Percentiles rank a stretch among this genome's conserved stretches.
Evolutionary conservation across 1,140 invertebrate genomes (phyloP).

Genomic region (Drosophila varians): DNA sequence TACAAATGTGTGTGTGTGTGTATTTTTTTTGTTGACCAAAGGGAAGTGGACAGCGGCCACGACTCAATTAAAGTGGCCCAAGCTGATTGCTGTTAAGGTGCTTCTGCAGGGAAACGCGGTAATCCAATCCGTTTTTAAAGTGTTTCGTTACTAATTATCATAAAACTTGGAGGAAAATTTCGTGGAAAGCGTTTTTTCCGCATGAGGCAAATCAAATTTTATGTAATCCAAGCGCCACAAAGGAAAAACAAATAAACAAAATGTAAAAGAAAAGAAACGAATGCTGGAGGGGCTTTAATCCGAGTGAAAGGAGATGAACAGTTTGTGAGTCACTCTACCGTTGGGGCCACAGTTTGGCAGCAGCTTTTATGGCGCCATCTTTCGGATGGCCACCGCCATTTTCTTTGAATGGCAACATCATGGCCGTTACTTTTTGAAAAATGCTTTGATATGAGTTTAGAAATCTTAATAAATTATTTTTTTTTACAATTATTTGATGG

Average conservation of each 20-base stretch:
- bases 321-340: conserved; percentile 16
- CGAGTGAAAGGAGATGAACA: conserved; percentile 24
- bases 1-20: background rate
- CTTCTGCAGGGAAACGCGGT: background rate
- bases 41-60: conserved; percentile 30
- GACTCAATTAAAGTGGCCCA: conserved; percentile 47
- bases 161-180: conserved; percentile 13
- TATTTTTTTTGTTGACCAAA: conserved; percentile 19
- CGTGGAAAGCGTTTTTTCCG: conserved; percentile 26
- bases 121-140: conserved; percentile 37
- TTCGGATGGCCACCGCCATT: background rate
- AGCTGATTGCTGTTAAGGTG: conserved; percentile 37
- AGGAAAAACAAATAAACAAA: conserved; percentile 13
- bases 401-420: conserved; percentile 19
- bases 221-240: conserved; percentile 13
- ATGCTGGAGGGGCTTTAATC: conserved; percentile 1
- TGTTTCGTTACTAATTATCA: conserved; percentile 33
- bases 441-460: background rate
- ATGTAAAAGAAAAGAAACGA: conserved; percentile 3
- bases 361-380: conserved; percentile 14
- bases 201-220: conserved; percentile 30
- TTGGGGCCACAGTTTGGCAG: background rate
- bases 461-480: no score
- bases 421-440: conserved; percentile 26
- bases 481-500: no score